Evolutionary conservation across 2,797 vertebrate species (phyloP).

Genomic region (Scolopax rusticola): DNA sequence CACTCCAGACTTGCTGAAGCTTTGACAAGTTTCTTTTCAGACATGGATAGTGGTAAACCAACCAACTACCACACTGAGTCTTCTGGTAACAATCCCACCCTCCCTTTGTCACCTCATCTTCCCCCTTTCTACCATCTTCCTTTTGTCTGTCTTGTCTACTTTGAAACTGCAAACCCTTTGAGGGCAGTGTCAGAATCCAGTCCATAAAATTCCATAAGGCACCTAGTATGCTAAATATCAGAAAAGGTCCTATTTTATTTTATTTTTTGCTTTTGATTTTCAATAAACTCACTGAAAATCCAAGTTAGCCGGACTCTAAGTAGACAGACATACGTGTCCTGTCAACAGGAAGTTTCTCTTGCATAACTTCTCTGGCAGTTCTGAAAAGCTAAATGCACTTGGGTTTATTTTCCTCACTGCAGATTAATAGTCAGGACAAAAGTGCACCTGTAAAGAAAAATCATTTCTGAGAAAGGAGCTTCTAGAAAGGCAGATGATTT

Average conservation of each 20-base stretch:
- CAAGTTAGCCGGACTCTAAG: not conserved
- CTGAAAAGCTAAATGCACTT: constrained; percentile 1
- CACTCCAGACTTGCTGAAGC: not conserved
- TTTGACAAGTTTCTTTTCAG: not conserved
- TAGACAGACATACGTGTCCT: constrained; percentile 9
- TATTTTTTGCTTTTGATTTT: not conserved
- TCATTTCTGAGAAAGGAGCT: constrained; percentile 40
- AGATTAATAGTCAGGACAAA: constrained; percentile 14
- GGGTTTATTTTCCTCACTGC: constrained; percentile 26
- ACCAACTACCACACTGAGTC: not conserved
- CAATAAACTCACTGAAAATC: not conserved
- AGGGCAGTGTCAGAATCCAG: not conserved
- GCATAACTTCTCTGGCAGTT: constrained; percentile 44
- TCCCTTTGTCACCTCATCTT: not conserved
- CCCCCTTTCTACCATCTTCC: not conserved
- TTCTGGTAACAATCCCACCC: not conserved
- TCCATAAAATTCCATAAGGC: not conserved
- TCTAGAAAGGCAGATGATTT: constrained; percentile 48
- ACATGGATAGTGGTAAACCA: not conserved
- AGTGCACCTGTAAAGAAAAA: not conserved
- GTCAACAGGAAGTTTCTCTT: constrained; percentile 71
- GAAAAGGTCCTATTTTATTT: not conserved
- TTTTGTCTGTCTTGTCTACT: not conserved
- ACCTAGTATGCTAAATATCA: not conserved
- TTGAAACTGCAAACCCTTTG: not conserved